These are phyloP conservation scores for Hippocampus kuda DNA, from an alignment of 2,797 vertebrate species.

Conservation along the genomic window DNA sequence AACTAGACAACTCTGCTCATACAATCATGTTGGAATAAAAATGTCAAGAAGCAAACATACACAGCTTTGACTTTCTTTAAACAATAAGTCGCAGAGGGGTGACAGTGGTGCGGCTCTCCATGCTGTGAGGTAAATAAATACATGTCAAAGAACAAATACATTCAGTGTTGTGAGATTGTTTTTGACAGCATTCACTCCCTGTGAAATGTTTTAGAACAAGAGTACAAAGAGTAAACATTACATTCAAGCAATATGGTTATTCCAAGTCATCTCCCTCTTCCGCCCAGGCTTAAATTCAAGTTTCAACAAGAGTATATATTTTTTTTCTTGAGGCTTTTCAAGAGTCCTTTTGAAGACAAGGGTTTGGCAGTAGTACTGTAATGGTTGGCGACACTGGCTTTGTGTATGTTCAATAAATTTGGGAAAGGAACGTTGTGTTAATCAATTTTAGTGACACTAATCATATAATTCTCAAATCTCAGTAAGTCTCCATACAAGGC, in stretches of 20 bases:
- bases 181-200: constrained; percentile 37
- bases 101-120: constrained; percentile 4
- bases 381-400: constrained; percentile 43
- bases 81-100: constrained; percentile 12
- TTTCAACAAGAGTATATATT: constrained; percentile 33
- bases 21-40: constrained; percentile 64
- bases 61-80: constrained; percentile 28
- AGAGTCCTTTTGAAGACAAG: constrained; percentile 29
- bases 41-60: constrained; percentile 61
- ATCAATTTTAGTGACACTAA: constrained; percentile 2
- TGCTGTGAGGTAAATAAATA: constrained; percentile 39
- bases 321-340: constrained; percentile 25
- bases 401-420: constrained; percentile 22
- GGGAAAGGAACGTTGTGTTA: constrained; percentile 16
- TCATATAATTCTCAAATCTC: neutral
- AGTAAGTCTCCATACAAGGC: neutral
- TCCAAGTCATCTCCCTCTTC: constrained; percentile 9
- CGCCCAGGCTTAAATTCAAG: constrained; percentile 41
- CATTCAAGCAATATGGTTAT: constrained; percentile 62
- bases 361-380: constrained; percentile 59
- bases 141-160: constrained; percentile 62
- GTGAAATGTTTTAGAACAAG: constrained; percentile 58
- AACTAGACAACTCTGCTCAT: constrained; percentile 62
- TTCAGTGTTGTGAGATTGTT: constrained; percentile 55
- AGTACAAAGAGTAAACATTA: constrained; percentile 64